These are phyloP conservation scores for Uloborus diversus DNA, from an alignment of 1,140 invertebrate species.

Conservation along the genomic window DNA sequence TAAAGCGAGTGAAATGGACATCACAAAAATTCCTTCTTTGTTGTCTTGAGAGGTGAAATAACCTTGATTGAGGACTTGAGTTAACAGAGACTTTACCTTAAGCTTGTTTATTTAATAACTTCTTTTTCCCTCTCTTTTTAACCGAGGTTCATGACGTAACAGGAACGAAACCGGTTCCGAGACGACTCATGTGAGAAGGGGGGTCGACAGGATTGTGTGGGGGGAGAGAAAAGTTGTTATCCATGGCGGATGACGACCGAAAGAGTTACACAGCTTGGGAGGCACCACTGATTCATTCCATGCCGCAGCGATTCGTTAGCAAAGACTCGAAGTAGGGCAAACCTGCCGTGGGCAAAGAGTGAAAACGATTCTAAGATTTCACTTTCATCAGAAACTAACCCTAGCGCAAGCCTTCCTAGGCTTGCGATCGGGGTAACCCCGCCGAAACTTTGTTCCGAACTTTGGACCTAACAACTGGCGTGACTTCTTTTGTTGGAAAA, in stretches of 20 bases:
- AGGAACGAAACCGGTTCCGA: conserved; percentile 24
- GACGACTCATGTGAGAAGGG: background rate
- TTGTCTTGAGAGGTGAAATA: background rate
- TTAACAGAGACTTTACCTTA: background rate
- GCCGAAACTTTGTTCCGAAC: background rate
- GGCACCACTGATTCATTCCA: background rate
- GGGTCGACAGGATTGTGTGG: conserved; percentile 8
- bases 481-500: background rate
- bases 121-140: background rate
- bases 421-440: conserved; percentile 4
- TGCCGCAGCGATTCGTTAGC: background rate
- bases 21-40: no score
- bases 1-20: no score
- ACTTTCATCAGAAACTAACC: background rate
- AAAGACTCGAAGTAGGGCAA: background rate
- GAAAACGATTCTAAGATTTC: background rate
- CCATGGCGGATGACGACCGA: conserved; percentile 8
- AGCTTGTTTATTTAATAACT: background rate
- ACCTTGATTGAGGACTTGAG: background rate
- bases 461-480: background rate
- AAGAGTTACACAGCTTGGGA: conserved; percentile 36
- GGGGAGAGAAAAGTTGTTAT: conserved; percentile 32
- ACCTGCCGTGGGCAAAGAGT: background rate
- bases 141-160: conserved; percentile 27
- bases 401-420: conserved; percentile 1